Conservation (phyloP, 1,140 invertebrate genomes). For the Hylaeus anthracinus region DNA sequence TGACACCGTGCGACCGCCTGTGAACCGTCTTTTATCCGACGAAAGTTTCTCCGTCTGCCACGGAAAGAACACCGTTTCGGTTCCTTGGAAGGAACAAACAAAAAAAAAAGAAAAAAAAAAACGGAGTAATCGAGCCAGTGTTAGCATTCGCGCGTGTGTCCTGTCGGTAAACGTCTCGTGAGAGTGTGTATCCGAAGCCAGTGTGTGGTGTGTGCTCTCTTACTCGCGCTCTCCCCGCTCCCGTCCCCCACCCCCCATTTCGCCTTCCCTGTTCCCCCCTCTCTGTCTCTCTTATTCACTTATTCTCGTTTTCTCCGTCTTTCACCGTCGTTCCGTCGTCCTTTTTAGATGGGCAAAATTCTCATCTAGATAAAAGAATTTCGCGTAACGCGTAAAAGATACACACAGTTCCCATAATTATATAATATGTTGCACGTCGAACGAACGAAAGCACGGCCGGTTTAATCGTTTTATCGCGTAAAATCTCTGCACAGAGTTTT, state of each 20-base stretch:
- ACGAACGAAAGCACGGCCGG: no score
- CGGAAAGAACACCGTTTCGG: neutral
- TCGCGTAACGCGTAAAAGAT: no score
- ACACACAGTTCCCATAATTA: no score
- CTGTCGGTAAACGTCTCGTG: conserved; percentile 58
- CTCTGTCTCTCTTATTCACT: conserved; percentile 22
- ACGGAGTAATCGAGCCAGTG: neutral
- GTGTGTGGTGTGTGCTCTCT: conserved; percentile 52
- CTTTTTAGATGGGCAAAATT: neutral
- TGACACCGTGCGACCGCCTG: conserved; percentile 55
- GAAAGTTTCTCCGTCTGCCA: neutral
- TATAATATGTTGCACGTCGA: no score
- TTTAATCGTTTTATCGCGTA: no score
- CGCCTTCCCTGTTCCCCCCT: neutral
- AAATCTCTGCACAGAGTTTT: no score
- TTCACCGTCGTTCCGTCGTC: conserved; percentile 8
- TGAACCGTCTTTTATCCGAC: conserved; percentile 24
- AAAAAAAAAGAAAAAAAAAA: neutral
- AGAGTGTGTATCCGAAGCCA: conserved; percentile 44
- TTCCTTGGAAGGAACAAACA: neutral
- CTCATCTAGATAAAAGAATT: no score
- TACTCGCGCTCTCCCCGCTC: conserved; percentile 15
- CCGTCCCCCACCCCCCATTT: no score
- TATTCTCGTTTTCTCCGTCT: conserved; percentile 29
- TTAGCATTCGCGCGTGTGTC: conserved; percentile 39